phyloP scores from a whole-genome alignment of 1,140 invertebrate species.

The Solenopsis fugax region DNA sequence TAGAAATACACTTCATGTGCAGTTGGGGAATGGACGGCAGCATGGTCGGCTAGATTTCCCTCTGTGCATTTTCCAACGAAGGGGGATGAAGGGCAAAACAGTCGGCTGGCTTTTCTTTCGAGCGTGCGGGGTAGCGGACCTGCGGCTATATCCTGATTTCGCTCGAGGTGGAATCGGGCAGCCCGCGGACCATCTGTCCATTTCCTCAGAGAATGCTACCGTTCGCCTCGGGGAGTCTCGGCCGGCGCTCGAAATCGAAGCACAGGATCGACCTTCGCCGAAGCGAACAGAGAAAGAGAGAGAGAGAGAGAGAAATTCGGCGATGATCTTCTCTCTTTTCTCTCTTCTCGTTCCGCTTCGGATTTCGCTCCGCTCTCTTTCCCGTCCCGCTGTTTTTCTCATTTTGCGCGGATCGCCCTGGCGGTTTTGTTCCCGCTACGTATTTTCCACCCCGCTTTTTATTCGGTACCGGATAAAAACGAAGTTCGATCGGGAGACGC shows the following conservation, averaged over 20 bases:
- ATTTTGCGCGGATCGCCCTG: slow-evolving; percentile 26
- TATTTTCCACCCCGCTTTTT: slow-evolving; percentile 48
- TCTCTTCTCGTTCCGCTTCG: slow-evolving; percentile 37
- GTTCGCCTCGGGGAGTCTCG: slow-evolving; percentile 72
- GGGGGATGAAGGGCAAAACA: slow-evolving; percentile 32
- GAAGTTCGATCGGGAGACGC: slow-evolving; percentile 28
- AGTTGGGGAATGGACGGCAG: slow-evolving; percentile 27
- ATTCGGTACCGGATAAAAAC: slow-evolving; percentile 31
- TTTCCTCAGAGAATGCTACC: slow-evolving; percentile 77
- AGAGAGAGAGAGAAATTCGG: slow-evolving; percentile 51
- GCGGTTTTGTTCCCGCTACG: slow-evolving; percentile 47
- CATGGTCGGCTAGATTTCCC: slow-evolving; percentile 50
- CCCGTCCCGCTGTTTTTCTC: not conserved
- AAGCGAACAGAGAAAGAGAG: slow-evolving; percentile 55
- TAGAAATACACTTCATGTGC: slow-evolving; percentile 20
- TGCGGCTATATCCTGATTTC: slow-evolving; percentile 75
- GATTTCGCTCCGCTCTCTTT: not conserved
- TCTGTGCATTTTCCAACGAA: slow-evolving; percentile 56
- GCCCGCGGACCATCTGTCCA: slow-evolving; percentile 77
- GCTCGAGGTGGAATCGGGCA: slow-evolving; percentile 76
- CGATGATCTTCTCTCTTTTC: slow-evolving; percentile 58
- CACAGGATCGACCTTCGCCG: slow-evolving; percentile 32
- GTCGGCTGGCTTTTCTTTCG: slow-evolving; percentile 70
- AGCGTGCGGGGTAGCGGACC: slow-evolving; percentile 61
- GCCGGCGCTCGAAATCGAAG: slow-evolving; percentile 69